These are phyloP conservation scores for Synanthedon tipuliformis DNA, from an alignment of 2,888 invertebrate genomes.

Conservation along the genomic window DNA sequence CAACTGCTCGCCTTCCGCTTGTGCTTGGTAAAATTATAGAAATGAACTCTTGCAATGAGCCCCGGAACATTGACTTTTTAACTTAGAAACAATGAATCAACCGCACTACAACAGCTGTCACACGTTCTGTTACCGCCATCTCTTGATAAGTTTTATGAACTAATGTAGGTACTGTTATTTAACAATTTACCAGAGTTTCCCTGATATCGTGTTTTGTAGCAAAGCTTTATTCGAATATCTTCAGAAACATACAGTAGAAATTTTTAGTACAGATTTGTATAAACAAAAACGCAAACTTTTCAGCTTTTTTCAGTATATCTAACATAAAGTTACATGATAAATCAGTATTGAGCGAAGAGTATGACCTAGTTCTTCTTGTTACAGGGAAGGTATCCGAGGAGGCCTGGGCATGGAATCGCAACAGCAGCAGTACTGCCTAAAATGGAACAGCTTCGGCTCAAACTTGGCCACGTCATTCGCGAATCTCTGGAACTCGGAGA, in stretches of 20 bases:
- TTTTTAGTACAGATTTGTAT: too few relatives aligned
- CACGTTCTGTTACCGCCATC: too few relatives aligned
- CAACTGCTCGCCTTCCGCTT: slow-evolving; percentile 9
- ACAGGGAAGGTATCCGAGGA: slow-evolving; percentile 76
- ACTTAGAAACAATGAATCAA: too few relatives aligned
- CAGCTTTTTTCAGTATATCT: too few relatives aligned
- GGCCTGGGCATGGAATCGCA: slow-evolving; percentile 92
- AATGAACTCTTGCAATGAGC: slow-evolving; percentile 6
- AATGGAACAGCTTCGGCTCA: slow-evolving; percentile 96
- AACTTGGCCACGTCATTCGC: slow-evolving; percentile 93
- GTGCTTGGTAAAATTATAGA: slow-evolving; percentile 15
- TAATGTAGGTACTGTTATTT: too few relatives aligned
- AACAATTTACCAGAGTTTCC: too few relatives aligned
- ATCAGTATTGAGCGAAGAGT: background rate
- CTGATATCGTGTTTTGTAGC: too few relatives aligned
- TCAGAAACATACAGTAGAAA: too few relatives aligned
- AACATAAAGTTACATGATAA: background rate
- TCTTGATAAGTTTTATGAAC: too few relatives aligned
- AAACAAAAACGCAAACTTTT: too few relatives aligned
- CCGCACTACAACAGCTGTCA: too few relatives aligned
- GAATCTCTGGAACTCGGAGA: slow-evolving; percentile 92
- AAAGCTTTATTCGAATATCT: too few relatives aligned
- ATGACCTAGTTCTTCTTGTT: slow-evolving; percentile 22
- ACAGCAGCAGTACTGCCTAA: slow-evolving; percentile 95
- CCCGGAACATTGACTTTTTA: background rate